Base-by-base conservation (phyloP, 2,888 invertebrate genomes). In the Cepaea hortensis region DNA sequence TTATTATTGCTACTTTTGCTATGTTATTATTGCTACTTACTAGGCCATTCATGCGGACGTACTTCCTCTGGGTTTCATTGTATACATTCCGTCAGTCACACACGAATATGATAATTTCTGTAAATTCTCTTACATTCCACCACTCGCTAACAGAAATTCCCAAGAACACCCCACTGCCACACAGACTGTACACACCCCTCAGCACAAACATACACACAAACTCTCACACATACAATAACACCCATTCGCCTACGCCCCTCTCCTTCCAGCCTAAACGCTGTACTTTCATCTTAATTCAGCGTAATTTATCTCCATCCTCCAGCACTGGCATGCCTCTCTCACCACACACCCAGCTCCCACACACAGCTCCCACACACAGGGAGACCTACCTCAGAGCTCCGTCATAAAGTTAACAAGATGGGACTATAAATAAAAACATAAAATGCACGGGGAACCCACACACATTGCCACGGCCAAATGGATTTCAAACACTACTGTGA, bases 361-460 rank as follows among this genome's bases (percentile, higher is more conserved):
- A 55, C 55, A 55, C 55, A 55, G 35, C 35, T 35, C 73, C 35
- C 75, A 48, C 75, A 13, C 48, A 75, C 68, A 9, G 46, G 48
- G 13, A 75, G 75, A 75, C 75, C 75, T 75, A 75, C 75, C 75
- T 75, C 75, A 75, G 48, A 46, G 75, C 48, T 75, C 75, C 75
- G 75, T 75, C 35, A 75, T 75, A 75, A 75, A 75, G 48, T 75
- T 75, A 75, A 75, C 75, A 75, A 75, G 75, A 75, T 48, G 75
- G 48, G 75, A 11, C 55, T 75, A 75, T 75, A 75, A 75, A 75
- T 48, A 75, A 72, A 23, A n/a, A n/a, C 23, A 23, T 55, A 55
- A 55, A 55, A 9, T 23, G n/a, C 72, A 48, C 48, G 48, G 48
- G 55, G 48, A 75, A 15, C 48, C 75, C 75, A 75, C 75, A 75